phyloP scores from a whole-genome alignment of 2,888 invertebrate species.

The Rotaria socialis region DNA sequence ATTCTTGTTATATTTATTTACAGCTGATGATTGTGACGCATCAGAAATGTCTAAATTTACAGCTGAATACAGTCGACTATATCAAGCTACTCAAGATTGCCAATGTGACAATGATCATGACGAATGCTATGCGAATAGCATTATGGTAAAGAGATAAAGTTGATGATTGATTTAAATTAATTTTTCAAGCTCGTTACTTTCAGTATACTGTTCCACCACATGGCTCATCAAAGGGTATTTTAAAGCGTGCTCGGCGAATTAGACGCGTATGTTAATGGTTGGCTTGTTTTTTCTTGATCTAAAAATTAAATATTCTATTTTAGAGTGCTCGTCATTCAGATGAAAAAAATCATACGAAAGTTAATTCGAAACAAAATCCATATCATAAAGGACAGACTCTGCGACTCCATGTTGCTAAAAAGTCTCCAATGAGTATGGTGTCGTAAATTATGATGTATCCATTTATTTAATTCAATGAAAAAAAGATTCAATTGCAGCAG shows the following conservation, averaged over 20 bases:
- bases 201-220: neutral
- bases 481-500: neutral
- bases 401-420: constrained; percentile 42
- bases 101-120: constrained; percentile 46
- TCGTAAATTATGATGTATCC: neutral
- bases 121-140: constrained; percentile 38
- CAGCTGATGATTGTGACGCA: constrained; percentile 44
- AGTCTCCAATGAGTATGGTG: neutral
- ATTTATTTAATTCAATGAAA: neutral
- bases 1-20: neutral
- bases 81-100: constrained; percentile 43
- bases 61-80: constrained; percentile 42
- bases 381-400: neutral
- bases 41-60: constrained; percentile 37
- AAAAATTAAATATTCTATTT: neutral
- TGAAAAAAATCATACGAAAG: neutral
- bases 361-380: neutral
- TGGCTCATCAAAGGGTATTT: neutral
- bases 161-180: neutral
- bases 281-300: neutral
- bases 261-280: neutral
- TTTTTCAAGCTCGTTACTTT: neutral
- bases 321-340: neutral
- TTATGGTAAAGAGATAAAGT: neutral
- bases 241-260: neutral